Percentiles rank a stretch among this genome's conserved stretches.
Evolutionary conservation across 2,113 vertebrate species (phyloP).

Genomic region (Suncus etruscus): DNA sequence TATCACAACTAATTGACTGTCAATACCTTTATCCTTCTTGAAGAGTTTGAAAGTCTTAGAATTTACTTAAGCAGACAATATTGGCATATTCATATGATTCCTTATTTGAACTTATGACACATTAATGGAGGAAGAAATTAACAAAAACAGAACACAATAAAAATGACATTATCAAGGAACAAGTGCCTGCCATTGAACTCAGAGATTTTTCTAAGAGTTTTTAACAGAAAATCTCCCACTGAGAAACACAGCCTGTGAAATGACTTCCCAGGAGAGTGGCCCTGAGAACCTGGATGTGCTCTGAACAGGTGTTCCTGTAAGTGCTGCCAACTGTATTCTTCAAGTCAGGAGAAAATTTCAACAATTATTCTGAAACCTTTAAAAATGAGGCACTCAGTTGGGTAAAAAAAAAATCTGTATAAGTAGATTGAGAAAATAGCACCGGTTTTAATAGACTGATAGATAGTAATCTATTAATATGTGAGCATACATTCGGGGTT

Average conservation of each 20-base stretch:
- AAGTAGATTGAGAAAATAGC: background rate
- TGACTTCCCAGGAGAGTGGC: constrained; percentile 59
- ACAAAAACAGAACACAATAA: constrained; percentile 61
- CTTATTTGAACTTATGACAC: constrained; percentile 45
- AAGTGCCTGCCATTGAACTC: constrained; percentile 55
- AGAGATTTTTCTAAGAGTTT: constrained; percentile 65
- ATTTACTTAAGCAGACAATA: background rate
- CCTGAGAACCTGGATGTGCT: constrained; percentile 55
- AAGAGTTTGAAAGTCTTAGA: background rate
- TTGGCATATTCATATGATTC: background rate
- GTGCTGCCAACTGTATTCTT: constrained; percentile 66
- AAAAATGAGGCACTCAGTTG: background rate
- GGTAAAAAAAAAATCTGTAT: too few relatives aligned
- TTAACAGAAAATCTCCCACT: constrained; percentile 38
- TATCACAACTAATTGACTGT: background rate
- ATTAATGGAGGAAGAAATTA: constrained; percentile 39
- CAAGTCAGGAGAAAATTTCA: constrained; percentile 7
- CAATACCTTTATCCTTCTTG: background rate
- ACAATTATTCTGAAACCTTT: constrained; percentile 56
- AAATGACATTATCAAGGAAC: constrained; percentile 51
- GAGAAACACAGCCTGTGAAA: constrained; percentile 68
- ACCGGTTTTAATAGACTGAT: background rate
- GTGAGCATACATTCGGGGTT: background rate
- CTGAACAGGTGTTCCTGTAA: constrained; percentile 73
- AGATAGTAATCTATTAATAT: background rate